Conservation (phyloP, 2,888 invertebrate species). For the Cheilosia vulpina region DNA sequence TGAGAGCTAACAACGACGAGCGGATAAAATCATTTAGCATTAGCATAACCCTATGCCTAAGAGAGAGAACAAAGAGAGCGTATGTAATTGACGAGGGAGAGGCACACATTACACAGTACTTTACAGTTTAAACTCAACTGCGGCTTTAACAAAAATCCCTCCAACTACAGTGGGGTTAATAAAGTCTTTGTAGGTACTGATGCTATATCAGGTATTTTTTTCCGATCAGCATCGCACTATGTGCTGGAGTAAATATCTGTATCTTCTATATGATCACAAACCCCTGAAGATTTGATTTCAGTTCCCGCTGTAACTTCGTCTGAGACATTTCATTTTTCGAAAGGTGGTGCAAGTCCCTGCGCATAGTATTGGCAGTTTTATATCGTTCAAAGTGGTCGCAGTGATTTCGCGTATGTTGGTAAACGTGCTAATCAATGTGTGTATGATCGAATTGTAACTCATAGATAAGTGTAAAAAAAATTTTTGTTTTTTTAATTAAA, state of each 20-base stretch:
- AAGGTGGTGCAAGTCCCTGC: slow-evolving; percentile 1
- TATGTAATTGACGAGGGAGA: not conserved
- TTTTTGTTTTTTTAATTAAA: too few relatives aligned
- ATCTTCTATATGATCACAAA: slow-evolving; percentile 59
- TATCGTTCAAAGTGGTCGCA: slow-evolving; percentile 15
- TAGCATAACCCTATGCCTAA: not conserved
- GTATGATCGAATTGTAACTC: not conserved
- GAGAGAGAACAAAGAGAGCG: not conserved
- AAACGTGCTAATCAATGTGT: slow-evolving; percentile 6
- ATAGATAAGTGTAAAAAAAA: not conserved
- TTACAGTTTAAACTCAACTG: not conserved
- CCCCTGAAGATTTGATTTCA: slow-evolving; percentile 77
- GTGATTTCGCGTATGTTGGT: slow-evolving; percentile 11
- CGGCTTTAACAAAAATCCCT: not conserved
- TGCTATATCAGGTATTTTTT: slow-evolving; percentile 1
- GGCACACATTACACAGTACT: not conserved
- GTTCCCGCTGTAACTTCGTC: slow-evolving; percentile 80
- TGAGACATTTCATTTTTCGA: slow-evolving; percentile 77
- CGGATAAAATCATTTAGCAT: too few relatives aligned
- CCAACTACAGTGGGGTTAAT: not conserved
- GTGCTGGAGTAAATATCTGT: slow-evolving; percentile 17
- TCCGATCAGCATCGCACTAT: slow-evolving; percentile 9
- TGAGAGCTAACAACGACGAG: too few relatives aligned
- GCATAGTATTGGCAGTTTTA: slow-evolving; percentile 2
- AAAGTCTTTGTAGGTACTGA: not conserved